Evolutionary conservation across 2,888 invertebrate species (phyloP).

Genomic region (Caradrina clavipalpis): DNA sequence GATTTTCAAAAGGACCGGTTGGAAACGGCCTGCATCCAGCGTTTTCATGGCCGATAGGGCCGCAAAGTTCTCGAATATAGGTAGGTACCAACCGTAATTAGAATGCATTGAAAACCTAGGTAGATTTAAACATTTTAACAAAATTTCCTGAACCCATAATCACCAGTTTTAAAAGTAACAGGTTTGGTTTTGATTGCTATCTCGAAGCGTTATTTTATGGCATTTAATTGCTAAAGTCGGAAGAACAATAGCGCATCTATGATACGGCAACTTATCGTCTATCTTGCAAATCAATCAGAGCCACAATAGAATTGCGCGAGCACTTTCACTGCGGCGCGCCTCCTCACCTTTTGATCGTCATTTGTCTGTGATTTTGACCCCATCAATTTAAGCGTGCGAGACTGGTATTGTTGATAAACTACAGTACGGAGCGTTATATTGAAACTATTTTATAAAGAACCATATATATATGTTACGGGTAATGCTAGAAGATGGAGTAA

Average conservation of each 20-base stretch:
- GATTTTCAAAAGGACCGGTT: no score
- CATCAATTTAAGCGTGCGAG: slow-evolving; percentile 75
- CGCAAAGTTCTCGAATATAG: no score
- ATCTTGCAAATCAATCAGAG: slow-evolving; percentile 80
- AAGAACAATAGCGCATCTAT: slow-evolving; percentile 80
- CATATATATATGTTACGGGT: no score
- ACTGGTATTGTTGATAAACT: slow-evolving; percentile 66
- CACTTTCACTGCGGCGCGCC: slow-evolving; percentile 78
- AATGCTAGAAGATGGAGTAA: no score
- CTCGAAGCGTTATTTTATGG: slow-evolving; percentile 66
- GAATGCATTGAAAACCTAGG: neutral
- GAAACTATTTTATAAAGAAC: slow-evolving; percentile 56
- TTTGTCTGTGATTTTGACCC: slow-evolving; percentile 78
- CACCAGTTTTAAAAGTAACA: slow-evolving; percentile 24
- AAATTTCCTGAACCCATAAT: slow-evolving; percentile 25
- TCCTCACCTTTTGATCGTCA: slow-evolving; percentile 72
- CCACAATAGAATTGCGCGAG: slow-evolving; percentile 82
- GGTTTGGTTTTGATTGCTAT: slow-evolving; percentile 35
- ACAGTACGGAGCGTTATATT: slow-evolving; percentile 23
- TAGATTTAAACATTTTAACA: neutral
- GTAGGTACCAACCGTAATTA: neutral
- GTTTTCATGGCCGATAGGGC: no score
- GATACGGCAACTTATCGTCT: slow-evolving; percentile 78
- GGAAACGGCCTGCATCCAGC: no score
- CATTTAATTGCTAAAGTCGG: slow-evolving; percentile 74